phyloP scores from a whole-genome alignment of 2,797 vertebrate species.

The Fundulus diaphanus region DNA sequence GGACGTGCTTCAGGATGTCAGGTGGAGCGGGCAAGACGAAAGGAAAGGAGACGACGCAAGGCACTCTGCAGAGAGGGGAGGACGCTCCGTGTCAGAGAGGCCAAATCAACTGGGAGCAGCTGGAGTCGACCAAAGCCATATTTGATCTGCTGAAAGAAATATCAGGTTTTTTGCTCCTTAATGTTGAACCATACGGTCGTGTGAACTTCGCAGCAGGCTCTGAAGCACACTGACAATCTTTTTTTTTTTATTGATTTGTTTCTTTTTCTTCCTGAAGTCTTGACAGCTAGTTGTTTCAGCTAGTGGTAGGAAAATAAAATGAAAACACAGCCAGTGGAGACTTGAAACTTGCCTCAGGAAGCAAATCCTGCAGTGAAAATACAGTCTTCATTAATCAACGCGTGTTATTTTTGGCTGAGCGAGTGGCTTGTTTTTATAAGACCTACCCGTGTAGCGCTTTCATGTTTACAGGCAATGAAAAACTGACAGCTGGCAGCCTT shows the following conservation, averaged over 20 bases:
- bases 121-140: constrained; percentile 79
- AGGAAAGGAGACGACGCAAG: constrained; percentile 54
- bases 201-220: not conserved
- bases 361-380: constrained; percentile 11
- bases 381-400: constrained; percentile 10
- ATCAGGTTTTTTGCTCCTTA: constrained; percentile 71
- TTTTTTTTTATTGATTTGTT: constrained; percentile 6
- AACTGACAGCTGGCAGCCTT: not conserved
- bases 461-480: not conserved
- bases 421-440: not conserved
- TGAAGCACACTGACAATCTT: not conserved
- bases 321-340: constrained; percentile 10
- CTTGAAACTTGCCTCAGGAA: constrained; percentile 7
- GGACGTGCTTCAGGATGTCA: constrained; percentile 44
- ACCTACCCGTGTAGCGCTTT: not conserved
- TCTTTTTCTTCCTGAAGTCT: not conserved
- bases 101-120: constrained; percentile 67
- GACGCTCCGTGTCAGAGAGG: constrained; percentile 54
- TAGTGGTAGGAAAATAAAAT: not conserved
- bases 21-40: constrained; percentile 46
- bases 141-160: constrained; percentile 85
- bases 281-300: constrained; percentile 21
- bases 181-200: not conserved
- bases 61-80: constrained; percentile 48
- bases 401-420: constrained; percentile 9